These are phyloP conservation scores for Galbula dea DNA, from an alignment of 2,113 vertebrate species.

Conservation along the genomic window DNA sequence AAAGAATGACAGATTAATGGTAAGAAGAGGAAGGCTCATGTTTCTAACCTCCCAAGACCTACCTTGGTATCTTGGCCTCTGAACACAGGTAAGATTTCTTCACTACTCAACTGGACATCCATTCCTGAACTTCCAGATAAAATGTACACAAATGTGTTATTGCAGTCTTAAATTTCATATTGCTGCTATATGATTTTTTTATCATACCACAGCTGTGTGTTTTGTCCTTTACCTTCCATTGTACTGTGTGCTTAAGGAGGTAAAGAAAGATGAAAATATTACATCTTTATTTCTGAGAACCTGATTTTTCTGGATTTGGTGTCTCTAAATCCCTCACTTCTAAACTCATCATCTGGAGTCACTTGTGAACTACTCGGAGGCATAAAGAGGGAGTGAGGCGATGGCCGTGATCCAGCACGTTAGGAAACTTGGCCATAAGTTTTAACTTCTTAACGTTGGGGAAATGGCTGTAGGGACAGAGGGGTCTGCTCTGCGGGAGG, in stretches of 20 bases:
- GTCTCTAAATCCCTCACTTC: neutral
- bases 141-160: rapidly evolving
- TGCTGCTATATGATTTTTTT: neutral
- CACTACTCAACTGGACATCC: neutral
- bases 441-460: rapidly evolving
- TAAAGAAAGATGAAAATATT: neutral
- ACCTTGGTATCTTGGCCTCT: neutral
- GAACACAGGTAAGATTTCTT: neutral
- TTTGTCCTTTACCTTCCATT: neutral
- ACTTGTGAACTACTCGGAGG: rapidly evolving
- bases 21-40: neutral
- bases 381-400: rapidly evolving
- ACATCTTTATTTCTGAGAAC: neutral
- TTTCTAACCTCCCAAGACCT: neutral
- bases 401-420: rapidly evolving
- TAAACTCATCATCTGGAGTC: rapidly evolving
- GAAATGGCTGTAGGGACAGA: rapidly evolving
- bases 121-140: neutral
- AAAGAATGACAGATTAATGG: neutral
- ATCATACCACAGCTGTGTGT: neutral
- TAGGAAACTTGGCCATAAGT: rapidly evolving
- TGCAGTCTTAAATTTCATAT: neutral
- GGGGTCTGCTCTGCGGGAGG: rapidly evolving
- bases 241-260: neutral
- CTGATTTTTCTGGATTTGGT: neutral